Conservation (phyloP, 1,140 invertebrate genomes). For the Ceratosolen fusciceps region DNA sequence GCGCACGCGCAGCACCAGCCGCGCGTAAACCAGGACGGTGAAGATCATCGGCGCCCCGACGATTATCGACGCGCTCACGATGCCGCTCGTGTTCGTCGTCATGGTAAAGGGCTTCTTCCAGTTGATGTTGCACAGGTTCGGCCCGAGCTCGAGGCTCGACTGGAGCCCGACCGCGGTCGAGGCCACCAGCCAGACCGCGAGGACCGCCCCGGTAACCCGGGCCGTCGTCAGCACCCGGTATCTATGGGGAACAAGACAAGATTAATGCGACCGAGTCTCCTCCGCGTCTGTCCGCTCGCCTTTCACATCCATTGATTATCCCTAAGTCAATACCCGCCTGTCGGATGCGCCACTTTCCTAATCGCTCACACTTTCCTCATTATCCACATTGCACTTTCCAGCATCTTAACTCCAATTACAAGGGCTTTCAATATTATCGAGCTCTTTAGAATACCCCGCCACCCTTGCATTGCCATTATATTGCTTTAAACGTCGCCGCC, state of each 20-base stretch:
- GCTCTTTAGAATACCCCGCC: no score
- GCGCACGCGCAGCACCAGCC: conserved; percentile 67
- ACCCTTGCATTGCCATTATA: no score
- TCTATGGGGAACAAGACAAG: conserved; percentile 43
- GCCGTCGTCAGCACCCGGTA: conserved; percentile 69
- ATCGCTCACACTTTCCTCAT: neutral
- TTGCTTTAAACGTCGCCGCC: no score
- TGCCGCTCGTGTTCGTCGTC: conserved; percentile 71
- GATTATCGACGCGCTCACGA: conserved; percentile 72
- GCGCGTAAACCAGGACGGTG: conserved; percentile 71
- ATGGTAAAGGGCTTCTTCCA: conserved; percentile 62
- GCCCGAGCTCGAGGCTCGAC: conserved; percentile 73
- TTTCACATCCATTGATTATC: neutral
- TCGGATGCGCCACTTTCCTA: neutral
- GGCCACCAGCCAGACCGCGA: conserved; percentile 72
- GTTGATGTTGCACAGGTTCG: conserved; percentile 75
- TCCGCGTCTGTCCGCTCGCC: no score
- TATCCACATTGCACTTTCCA: neutral
- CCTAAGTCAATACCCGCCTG: neutral
- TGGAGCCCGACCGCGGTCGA: conserved; percentile 72
- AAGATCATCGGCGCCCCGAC: conserved; percentile 73
- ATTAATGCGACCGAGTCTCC: neutral
- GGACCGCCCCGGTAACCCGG: conserved; percentile 72
- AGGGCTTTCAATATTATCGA: neutral
- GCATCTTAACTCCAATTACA: neutral